phyloP scores from a whole-genome alignment of 1,140 invertebrate genomes.

The Proales similis region DNA sequence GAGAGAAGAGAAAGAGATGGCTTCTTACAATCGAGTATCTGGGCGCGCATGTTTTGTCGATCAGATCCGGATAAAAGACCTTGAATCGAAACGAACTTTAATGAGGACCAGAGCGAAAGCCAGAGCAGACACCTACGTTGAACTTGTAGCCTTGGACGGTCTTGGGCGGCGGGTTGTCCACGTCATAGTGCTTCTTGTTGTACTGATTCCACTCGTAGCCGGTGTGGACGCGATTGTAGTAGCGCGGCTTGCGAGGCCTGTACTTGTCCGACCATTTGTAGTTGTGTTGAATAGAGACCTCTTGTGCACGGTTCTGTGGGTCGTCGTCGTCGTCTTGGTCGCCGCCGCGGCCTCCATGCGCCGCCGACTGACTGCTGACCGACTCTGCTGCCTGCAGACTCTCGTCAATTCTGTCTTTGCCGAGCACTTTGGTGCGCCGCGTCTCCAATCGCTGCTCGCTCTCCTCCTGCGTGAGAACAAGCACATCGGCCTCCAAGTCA shows the following conservation, averaged over 20 bases:
- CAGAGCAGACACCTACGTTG: conserved; percentile 60
- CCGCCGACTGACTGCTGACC: not conserved
- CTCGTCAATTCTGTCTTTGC: conserved; percentile 29
- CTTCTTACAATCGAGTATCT: conserved; percentile 69
- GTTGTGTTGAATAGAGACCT: conserved; percentile 64
- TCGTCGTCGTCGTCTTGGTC: conserved; percentile 51
- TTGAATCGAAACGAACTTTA: conserved; percentile 41
- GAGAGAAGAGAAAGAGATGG: not conserved
- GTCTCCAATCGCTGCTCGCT: conserved; percentile 4
- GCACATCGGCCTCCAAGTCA: not conserved
- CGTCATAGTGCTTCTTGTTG: conserved; percentile 99
- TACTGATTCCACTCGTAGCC: conserved; percentile 99
- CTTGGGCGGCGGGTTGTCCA: conserved; percentile 99
- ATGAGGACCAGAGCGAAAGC: not conserved
- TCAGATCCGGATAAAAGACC: conserved; percentile 98
- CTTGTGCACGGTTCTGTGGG: conserved; percentile 65
- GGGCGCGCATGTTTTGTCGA: conserved; percentile 86
- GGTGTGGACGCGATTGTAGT: conserved; percentile 81
- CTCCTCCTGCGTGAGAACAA: conserved; percentile 9
- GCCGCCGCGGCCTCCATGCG: conserved; percentile 4
- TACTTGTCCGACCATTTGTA: conserved; percentile 98
- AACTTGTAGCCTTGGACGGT: conserved; percentile 99
- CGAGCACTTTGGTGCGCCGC: not conserved
- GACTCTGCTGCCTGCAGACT: not conserved
- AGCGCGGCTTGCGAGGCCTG: conserved; percentile 86